phyloP scores from a whole-genome alignment of 2,797 vertebrate genomes.

The Pantherophis alleghaniensis region DNA sequence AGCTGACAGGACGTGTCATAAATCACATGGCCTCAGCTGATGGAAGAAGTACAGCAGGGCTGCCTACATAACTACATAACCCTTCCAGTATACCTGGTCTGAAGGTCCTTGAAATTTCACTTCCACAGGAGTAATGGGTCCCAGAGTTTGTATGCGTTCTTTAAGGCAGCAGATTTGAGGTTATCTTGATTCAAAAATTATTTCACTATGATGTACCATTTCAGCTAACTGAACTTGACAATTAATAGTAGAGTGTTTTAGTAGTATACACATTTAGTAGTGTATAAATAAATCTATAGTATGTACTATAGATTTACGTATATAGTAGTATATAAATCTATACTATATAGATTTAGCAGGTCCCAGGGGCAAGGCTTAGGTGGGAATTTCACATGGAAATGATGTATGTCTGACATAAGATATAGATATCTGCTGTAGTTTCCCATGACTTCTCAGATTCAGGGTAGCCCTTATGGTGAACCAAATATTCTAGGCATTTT shows the following conservation, averaged over 20 bases:
- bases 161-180: neutral
- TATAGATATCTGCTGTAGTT: neutral
- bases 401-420: neutral
- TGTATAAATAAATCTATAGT: neutral
- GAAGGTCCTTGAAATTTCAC: neutral
- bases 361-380: neutral
- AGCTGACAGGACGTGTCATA: neutral
- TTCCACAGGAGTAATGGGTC: neutral
- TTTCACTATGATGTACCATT: neutral
- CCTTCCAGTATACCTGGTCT: neutral
- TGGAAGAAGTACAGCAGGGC: neutral
- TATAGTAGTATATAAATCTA: neutral
- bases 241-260: neutral
- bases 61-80: neutral
- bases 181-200: neutral
- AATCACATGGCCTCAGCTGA: neutral
- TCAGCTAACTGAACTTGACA: neutral
- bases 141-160: neutral
- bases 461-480: neutral
- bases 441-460: neutral
- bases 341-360: neutral
- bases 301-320: neutral
- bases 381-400: neutral
- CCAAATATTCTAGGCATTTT: neutral
- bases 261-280: neutral